phyloP scores from a whole-genome alignment of 2,113 vertebrate genomes.

The Regulus satrapa region DNA sequence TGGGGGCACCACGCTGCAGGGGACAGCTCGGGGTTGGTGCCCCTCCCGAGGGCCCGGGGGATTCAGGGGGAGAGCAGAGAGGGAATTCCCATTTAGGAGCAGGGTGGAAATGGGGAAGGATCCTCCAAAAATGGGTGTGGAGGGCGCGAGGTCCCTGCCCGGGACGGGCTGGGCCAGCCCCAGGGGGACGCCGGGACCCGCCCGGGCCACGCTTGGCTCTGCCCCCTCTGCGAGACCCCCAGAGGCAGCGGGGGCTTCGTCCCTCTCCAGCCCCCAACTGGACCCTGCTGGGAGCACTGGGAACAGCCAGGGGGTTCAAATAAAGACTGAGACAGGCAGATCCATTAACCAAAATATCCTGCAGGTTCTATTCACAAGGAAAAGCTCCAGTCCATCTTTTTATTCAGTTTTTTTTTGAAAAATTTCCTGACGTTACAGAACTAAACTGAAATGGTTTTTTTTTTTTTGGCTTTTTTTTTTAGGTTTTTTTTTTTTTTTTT shows the following conservation, averaged over 20 bases:
- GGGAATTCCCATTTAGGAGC: neutral
- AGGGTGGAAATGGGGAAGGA: neutral
- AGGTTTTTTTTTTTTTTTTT: neutral
- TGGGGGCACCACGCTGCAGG: no score
- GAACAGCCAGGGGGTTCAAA: neutral
- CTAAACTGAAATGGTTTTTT: neutral
- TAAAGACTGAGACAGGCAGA: slow-evolving; percentile 16
- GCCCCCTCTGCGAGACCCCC: neutral
- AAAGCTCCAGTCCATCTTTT: slow-evolving; percentile 32
- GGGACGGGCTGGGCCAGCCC: neutral
- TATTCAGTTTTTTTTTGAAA: slow-evolving; percentile 24
- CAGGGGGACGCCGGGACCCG: neutral
- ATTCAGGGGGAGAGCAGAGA: neutral
- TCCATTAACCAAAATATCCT: slow-evolving; percentile 26
- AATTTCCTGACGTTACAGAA: slow-evolving; percentile 14
- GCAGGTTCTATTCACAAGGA: slow-evolving; percentile 25
- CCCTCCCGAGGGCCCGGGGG: no score
- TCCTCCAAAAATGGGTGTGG: neutral
- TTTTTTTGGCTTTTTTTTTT: neutral
- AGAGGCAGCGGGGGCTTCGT: neutral
- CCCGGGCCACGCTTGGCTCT: neutral
- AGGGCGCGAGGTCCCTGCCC: neutral
- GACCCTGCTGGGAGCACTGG: neutral
- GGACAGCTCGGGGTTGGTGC: no score
- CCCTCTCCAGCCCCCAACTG: neutral